Percentiles rank a stretch among this genome's conserved stretches.
These are phyloP conservation scores for Chrysodeixis includens DNA, from an alignment of 2,888 invertebrate genomes.

Conservation along the genomic window DNA sequence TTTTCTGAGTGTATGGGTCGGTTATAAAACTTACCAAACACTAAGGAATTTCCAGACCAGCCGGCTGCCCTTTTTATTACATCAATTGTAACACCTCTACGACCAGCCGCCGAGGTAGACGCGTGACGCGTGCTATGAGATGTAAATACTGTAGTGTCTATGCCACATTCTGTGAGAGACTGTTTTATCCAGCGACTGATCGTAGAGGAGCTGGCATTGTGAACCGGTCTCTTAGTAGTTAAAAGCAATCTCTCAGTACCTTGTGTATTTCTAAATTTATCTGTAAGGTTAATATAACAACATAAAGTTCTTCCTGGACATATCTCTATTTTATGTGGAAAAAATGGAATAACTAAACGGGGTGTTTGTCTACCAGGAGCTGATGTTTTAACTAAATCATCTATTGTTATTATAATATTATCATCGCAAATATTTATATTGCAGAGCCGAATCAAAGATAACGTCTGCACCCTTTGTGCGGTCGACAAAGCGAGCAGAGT, in stretches of 20 bases:
- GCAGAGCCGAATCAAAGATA: neutral
- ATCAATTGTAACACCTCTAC: slow-evolving; percentile 4
- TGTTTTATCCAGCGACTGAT: slow-evolving; percentile 8
- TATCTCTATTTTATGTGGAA: neutral
- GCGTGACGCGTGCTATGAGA: neutral
- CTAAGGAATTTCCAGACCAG: slow-evolving; percentile 4
- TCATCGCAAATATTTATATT: neutral
- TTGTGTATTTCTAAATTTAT: neutral
- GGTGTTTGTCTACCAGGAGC: neutral
- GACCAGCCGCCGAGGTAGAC: neutral
- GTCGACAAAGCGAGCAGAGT: slow-evolving; percentile 12
- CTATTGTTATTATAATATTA: neutral
- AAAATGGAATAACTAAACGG: neutral
- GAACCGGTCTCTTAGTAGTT: slow-evolving; percentile 1
- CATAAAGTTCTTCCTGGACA: slow-evolving; percentile 1
- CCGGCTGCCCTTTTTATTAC: slow-evolving; percentile 7
- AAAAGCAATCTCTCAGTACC: neutral
- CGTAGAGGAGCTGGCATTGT: slow-evolving; percentile 1
- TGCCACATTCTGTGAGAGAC: neutral
- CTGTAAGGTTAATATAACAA: neutral
- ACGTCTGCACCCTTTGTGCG: slow-evolving; percentile 11
- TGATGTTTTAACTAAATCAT: slow-evolving; percentile 3
- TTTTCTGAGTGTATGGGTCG: neutral
- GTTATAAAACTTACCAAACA: slow-evolving; percentile 8
- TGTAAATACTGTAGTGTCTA: neutral